These are phyloP conservation scores for Xestia sexstrigata DNA, from an alignment of 2,888 invertebrate species.

Conservation along the genomic window DNA sequence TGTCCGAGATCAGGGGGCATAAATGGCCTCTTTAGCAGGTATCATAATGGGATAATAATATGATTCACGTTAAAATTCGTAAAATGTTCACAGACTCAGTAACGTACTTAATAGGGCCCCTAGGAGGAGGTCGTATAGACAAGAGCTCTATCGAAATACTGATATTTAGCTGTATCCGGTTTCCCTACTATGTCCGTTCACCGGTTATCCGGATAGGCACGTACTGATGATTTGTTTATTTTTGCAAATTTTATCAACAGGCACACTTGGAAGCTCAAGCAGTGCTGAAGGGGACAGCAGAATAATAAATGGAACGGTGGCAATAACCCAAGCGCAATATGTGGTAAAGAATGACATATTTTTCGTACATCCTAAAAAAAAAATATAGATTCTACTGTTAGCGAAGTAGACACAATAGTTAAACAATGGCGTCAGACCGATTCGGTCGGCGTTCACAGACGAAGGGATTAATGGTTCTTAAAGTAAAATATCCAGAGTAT, in stretches of 20 bases:
- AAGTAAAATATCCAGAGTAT: too few relatives aligned
- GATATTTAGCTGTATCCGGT: neutral
- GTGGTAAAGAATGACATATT: conserved; percentile 9
- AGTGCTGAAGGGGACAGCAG: conserved; percentile 2
- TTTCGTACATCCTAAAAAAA: neutral
- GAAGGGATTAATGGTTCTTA: too few relatives aligned
- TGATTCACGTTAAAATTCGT: too few relatives aligned
- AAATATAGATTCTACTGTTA: too few relatives aligned
- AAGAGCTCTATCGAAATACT: neutral
- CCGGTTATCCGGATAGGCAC: too few relatives aligned
- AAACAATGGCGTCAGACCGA: too few relatives aligned
- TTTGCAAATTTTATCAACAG: conserved; percentile 2
- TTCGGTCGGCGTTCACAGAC: too few relatives aligned
- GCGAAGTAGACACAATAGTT: too few relatives aligned
- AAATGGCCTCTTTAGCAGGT: too few relatives aligned
- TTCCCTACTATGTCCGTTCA: too few relatives aligned
- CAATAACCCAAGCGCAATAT: neutral
- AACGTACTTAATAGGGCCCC: too few relatives aligned
- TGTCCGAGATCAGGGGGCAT: neutral
- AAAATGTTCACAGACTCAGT: neutral
- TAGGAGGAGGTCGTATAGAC: neutral
- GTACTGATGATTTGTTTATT: neutral
- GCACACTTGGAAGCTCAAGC: neutral
- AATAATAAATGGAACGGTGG: conserved; percentile 4
- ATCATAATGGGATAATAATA: too few relatives aligned